A percentile compares a stretch with the other conserved stretches of the same genome.
phyloP scores from a whole-genome alignment of 2,797 vertebrate species.

The Danio aesculapii region DNA sequence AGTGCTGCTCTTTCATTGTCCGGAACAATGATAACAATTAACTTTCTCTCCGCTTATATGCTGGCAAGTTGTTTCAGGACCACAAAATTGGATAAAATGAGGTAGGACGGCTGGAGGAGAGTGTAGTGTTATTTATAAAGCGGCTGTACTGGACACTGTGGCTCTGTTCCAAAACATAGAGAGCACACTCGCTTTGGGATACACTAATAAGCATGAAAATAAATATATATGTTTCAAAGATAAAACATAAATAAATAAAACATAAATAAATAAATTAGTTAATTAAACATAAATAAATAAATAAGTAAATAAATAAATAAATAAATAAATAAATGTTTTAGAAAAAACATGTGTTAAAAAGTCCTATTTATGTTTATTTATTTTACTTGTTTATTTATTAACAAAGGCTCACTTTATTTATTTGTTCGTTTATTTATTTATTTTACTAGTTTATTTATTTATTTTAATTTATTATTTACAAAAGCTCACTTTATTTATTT shows the following conservation, averaged over 20 bases:
- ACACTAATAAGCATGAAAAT: not conserved
- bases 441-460: no score
- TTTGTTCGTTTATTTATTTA: no score
- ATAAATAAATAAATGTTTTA: not conserved
- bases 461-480: no score
- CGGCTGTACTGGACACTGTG: not conserved
- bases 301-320: not conserved
- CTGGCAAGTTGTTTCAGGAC: not conserved
- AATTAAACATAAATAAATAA: no score
- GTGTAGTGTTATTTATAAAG: not conserved
- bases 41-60: not conserved
- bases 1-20: constrained; percentile 20
- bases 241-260: not conserved
- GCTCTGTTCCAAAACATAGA: not conserved
- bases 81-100: constrained; percentile 10
- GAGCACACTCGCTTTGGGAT: not conserved
- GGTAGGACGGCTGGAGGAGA: not conserved
- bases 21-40: constrained; percentile 20
- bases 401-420: no score
- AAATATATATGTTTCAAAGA: not conserved
- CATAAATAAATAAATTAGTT: not conserved
- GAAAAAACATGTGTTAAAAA: no score
- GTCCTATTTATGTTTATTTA: no score
- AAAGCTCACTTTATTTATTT: no score
- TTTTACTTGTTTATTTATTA: no score